These are phyloP conservation scores for Aradophagus sp. DNA, from an alignment of 1,140 invertebrate species.

Conservation along the genomic window DNA sequence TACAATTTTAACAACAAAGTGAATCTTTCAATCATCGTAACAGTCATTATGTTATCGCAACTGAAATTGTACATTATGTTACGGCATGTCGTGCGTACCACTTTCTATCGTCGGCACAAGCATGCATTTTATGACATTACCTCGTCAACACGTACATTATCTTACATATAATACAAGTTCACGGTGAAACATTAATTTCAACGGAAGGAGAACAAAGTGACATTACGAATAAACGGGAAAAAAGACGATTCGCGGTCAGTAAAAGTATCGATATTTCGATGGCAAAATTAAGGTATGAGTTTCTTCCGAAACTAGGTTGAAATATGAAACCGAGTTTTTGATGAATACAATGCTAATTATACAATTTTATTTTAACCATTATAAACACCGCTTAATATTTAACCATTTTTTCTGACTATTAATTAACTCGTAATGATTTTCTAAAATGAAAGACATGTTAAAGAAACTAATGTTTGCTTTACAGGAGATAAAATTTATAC, in stretches of 20 bases:
- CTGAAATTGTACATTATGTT: conserved; percentile 44
- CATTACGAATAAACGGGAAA: conserved; percentile 24
- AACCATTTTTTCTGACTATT: too few species aligned
- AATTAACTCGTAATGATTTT: too few species aligned
- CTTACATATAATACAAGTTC: conserved; percentile 41
- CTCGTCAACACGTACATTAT: conserved; percentile 31
- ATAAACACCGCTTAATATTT: too few species aligned
- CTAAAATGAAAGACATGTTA: too few species aligned
- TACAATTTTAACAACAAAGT: conserved; percentile 8
- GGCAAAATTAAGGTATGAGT: conserved; percentile 39
- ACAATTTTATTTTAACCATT: conserved; percentile 7
- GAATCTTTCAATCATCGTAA: conserved; percentile 34
- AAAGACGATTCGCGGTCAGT: conserved; percentile 51
- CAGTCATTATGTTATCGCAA: conserved; percentile 45
- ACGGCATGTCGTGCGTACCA: conserved; percentile 41
- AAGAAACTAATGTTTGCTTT: too few species aligned
- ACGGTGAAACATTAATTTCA: conserved; percentile 43
- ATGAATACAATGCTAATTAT: conserved; percentile 49
- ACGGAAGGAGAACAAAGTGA: conserved; percentile 42
- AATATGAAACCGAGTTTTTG: conserved; percentile 44
- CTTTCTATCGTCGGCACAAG: conserved; percentile 44
- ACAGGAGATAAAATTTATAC: too few species aligned
- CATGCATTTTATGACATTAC: conserved; percentile 36
- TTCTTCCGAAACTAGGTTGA: conserved; percentile 48
- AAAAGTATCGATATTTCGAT: conserved; percentile 49